Conservation (phyloP, 2,888 invertebrate species). For the Cantharis rufa region DNA sequence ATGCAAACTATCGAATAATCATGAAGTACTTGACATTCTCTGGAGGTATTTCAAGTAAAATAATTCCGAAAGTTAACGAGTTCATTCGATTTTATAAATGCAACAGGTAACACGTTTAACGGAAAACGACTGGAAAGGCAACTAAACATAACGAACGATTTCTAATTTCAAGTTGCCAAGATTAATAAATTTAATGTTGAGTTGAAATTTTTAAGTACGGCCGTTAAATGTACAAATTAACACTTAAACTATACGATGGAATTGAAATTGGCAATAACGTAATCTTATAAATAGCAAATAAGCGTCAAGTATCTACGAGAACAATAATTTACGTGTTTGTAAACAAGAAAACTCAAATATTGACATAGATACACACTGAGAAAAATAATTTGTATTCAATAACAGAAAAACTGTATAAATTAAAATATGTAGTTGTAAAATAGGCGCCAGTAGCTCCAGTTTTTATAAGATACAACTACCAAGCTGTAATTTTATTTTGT, state of each 20-base stretch:
- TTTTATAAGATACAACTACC: no score
- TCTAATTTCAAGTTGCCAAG: neutral
- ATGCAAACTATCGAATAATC: conserved; percentile 50
- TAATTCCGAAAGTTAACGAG: conserved; percentile 22
- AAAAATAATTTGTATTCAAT: no score
- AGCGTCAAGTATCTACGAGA: neutral
- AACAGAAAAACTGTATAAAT: no score
- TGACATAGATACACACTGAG: neutral
- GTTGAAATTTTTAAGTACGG: neutral
- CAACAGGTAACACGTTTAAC: conserved; percentile 27
- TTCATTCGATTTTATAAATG: conserved; percentile 27
- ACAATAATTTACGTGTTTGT: neutral
- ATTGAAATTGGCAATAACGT: neutral
- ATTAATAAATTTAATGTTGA: neutral
- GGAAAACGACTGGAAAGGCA: neutral
- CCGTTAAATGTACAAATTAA: neutral
- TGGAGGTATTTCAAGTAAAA: conserved; percentile 5
- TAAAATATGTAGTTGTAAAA: no score
- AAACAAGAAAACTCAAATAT: neutral
- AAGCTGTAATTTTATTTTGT: no score
- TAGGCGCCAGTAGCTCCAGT: no score
- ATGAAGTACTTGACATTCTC: conserved; percentile 35
- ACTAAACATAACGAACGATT: neutral
- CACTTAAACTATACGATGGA: neutral
- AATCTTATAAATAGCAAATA: neutral